Conservation (phyloP, 2,888 invertebrate genomes). For the Drosophila hawaiiensis region DNA sequence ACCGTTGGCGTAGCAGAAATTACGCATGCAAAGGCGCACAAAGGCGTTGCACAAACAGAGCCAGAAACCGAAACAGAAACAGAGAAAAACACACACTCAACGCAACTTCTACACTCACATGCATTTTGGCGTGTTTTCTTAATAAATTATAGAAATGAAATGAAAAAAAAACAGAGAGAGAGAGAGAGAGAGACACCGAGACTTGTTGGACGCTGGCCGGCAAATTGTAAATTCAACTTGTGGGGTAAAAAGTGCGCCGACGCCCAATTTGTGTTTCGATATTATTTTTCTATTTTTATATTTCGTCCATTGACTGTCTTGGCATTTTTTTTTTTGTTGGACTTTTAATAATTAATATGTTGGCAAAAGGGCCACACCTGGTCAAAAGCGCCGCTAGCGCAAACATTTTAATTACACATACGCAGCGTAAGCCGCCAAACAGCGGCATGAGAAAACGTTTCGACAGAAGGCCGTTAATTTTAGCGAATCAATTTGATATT, state of each 20-base stretch:
- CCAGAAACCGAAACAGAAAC: slow-evolving; percentile 18
- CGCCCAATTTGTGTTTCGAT: slow-evolving; percentile 48
- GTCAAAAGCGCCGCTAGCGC: slow-evolving; percentile 70
- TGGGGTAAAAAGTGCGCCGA: slow-evolving; percentile 49
- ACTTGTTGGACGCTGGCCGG: slow-evolving; percentile 59
- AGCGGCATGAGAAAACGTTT: slow-evolving; percentile 47
- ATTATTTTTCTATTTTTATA: slow-evolving; percentile 24
- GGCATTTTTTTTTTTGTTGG: slow-evolving; percentile 7
- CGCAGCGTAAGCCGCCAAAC: slow-evolving; percentile 42
- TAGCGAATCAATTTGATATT: slow-evolving; percentile 59
- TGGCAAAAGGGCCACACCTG: slow-evolving; percentile 76
- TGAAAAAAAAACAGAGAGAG: slow-evolving; percentile 15
- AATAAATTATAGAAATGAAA: slow-evolving; percentile 65
- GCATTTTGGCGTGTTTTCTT: slow-evolving; percentile 70
- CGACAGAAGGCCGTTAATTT: slow-evolving; percentile 60
- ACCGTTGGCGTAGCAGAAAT: slow-evolving; percentile 66
- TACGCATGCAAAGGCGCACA: slow-evolving; percentile 75
- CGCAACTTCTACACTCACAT: slow-evolving; percentile 29
- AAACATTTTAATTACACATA: slow-evolving; percentile 68
- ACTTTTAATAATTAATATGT: slow-evolving; percentile 68
- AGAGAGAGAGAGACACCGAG: neutral
- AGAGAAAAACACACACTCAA: slow-evolving; percentile 11
- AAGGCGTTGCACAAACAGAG: slow-evolving; percentile 69
- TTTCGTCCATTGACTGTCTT: slow-evolving; percentile 19
- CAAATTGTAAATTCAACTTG: slow-evolving; percentile 34